Conservation (phyloP, 2,797 vertebrate species). For the Darevskia nairensis region DNA sequence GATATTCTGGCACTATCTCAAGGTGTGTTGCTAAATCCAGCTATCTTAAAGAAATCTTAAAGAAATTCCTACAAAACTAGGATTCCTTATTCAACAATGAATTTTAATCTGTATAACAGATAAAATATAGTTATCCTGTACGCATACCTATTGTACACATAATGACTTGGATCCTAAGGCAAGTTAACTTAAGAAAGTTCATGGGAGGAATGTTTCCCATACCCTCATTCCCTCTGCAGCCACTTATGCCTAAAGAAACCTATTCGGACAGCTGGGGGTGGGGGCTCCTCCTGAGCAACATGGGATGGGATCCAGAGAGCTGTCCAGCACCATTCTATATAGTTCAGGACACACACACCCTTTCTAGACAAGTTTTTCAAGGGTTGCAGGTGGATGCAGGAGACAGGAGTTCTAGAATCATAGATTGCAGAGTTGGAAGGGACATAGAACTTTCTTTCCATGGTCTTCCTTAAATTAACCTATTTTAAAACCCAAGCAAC, state of each 20-base stretch:
- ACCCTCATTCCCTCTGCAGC: not conserved
- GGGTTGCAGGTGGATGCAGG: not conserved
- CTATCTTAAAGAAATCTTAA: not conserved
- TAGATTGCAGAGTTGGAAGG: too few species aligned
- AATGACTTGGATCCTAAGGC: not conserved
- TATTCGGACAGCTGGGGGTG: not conserved
- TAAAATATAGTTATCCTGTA: not conserved
- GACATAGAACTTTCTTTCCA: not conserved
- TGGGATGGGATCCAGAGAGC: not conserved
- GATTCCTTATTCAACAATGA: not conserved
- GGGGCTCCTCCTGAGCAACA: not conserved
- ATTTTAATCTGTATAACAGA: not conserved
- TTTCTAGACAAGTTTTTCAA: not conserved
- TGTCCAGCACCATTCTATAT: too few species aligned
- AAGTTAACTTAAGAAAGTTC: not conserved
- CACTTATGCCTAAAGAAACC: not conserved
- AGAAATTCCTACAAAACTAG: not conserved
- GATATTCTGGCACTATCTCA: fast-evolving
- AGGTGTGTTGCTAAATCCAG: not conserved
- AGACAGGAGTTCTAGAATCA: not conserved
- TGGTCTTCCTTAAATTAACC: not conserved
- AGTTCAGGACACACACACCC: too few species aligned
- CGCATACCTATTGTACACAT: not conserved
- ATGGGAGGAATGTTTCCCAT: not conserved
- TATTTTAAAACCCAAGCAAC: not conserved